These are phyloP conservation scores for Larimichthys polyactis DNA, from an alignment of 2,113 vertebrate species.

Conservation along the genomic window DNA sequence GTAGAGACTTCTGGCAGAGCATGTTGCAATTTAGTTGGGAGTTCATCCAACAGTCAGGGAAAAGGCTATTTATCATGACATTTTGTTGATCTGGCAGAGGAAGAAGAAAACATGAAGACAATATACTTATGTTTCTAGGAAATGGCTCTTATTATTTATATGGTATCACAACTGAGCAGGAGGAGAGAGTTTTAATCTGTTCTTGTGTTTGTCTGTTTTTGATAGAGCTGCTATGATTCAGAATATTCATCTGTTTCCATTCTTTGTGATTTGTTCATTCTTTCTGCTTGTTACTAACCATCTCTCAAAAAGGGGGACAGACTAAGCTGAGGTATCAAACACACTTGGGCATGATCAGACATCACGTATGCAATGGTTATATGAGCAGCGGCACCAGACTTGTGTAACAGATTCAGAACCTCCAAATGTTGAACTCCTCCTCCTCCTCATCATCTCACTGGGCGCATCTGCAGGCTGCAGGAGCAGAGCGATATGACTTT, in stretches of 20 bases:
- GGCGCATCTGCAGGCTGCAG: constrained; percentile 69
- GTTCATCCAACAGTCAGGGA: constrained; percentile 71
- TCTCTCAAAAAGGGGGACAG: not conserved
- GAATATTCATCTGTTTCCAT: not conserved
- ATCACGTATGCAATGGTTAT: constrained; percentile 63
- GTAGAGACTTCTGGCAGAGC: constrained; percentile 39
- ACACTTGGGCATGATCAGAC: constrained; percentile 28
- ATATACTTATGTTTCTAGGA: not conserved
- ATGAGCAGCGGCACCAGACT: constrained; percentile 66
- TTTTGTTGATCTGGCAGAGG: constrained; percentile 27
- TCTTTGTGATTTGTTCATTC: not conserved
- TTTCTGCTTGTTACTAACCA: not conserved
- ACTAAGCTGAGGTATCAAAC: constrained; percentile 42
- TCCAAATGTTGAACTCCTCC: constrained; percentile 80
- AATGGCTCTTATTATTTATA: not conserved
- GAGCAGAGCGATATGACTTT: constrained; percentile 72
- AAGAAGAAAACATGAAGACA: not conserved
- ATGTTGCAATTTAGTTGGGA: constrained; percentile 54
- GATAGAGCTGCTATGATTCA: not conserved
- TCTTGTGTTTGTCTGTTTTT: not conserved
- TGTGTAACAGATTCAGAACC: constrained; percentile 72
- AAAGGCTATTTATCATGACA: constrained; percentile 49
- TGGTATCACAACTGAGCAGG: not conserved
- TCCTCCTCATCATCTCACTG: constrained; percentile 61
- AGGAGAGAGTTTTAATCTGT: not conserved